phyloP scores from a whole-genome alignment of 2,113 vertebrate genomes.

The Otolemur garnettii region DNA sequence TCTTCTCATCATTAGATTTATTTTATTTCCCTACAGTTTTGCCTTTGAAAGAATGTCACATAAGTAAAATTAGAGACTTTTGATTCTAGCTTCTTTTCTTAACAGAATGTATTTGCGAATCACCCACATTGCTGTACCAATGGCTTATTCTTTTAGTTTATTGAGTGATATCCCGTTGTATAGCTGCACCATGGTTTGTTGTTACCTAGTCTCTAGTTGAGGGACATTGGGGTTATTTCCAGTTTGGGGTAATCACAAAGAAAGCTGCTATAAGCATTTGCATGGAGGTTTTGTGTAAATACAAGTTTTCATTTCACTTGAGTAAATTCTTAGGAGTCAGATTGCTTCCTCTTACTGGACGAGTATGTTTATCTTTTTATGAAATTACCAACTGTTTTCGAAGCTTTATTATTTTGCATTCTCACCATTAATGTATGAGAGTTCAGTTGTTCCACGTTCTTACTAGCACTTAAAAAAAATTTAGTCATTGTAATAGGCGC shows the following conservation, averaged over 20 bases:
- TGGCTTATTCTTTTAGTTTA: background rate
- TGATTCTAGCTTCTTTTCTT: background rate
- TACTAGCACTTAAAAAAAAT: background rate
- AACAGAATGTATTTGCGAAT: background rate
- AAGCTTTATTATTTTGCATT: background rate
- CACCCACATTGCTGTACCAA: background rate
- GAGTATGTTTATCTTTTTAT: slow-evolving; percentile 39
- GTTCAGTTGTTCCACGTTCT: background rate
- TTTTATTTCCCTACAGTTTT: slow-evolving; percentile 1
- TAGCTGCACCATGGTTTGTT: background rate
- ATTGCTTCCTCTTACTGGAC: background rate
- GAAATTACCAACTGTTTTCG: background rate
- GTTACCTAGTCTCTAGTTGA: background rate
- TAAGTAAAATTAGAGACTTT: background rate
- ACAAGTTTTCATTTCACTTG: slow-evolving; percentile 44
- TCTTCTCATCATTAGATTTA: background rate
- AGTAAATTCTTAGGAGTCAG: slow-evolving; percentile 43
- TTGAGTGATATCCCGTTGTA: background rate
- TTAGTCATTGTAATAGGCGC: background rate
- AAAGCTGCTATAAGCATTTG: slow-evolving; percentile 25
- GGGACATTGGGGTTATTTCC: slow-evolving; percentile 52
- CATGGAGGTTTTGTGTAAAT: slow-evolving; percentile 40
- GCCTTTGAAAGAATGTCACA: background rate
- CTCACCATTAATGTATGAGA: background rate
- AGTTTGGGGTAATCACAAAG: slow-evolving; percentile 28